phyloP scores from a whole-genome alignment of 2,888 invertebrate species.

The Tenthredo distinguenda region DNA sequence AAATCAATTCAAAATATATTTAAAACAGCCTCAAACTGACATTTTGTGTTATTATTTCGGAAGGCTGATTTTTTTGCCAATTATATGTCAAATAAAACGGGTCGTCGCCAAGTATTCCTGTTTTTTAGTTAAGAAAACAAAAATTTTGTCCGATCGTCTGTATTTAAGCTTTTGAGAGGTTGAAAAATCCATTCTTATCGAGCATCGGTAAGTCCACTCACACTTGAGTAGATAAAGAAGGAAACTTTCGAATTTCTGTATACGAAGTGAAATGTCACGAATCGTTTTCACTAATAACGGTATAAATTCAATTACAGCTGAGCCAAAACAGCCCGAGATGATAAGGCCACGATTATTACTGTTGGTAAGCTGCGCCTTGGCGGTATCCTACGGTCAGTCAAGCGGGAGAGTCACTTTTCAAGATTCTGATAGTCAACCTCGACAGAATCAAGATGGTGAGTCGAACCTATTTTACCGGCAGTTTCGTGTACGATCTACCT shows the following conservation, averaged over 20 bases:
- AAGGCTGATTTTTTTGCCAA: neutral
- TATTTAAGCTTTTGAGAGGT: neutral
- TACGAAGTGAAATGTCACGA: neutral
- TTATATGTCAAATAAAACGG: neutral
- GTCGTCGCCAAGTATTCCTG: neutral
- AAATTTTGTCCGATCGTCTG: neutral
- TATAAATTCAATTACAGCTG: slow-evolving; percentile 35
- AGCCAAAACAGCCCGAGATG: neutral
- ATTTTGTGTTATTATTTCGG: neutral
- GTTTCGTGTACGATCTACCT: neutral
- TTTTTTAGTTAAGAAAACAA: neutral
- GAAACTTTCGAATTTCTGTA: neutral
- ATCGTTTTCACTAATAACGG: neutral
- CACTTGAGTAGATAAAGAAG: neutral
- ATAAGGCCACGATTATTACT: slow-evolving; percentile 43
- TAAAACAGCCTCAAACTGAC: neutral
- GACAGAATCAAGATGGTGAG: slow-evolving; percentile 60
- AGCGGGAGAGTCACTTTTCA: slow-evolving; percentile 70
- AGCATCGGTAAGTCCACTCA: neutral
- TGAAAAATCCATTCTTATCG: neutral
- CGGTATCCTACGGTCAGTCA: slow-evolving; percentile 60
- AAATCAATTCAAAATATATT: neutral
- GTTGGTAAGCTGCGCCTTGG: slow-evolving; percentile 48
- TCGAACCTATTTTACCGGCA: slow-evolving; percentile 16
- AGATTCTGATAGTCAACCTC: slow-evolving; percentile 63